Base-by-base conservation (phyloP, 2,113 vertebrate genomes). In the Megaceryle torquata region DNA sequence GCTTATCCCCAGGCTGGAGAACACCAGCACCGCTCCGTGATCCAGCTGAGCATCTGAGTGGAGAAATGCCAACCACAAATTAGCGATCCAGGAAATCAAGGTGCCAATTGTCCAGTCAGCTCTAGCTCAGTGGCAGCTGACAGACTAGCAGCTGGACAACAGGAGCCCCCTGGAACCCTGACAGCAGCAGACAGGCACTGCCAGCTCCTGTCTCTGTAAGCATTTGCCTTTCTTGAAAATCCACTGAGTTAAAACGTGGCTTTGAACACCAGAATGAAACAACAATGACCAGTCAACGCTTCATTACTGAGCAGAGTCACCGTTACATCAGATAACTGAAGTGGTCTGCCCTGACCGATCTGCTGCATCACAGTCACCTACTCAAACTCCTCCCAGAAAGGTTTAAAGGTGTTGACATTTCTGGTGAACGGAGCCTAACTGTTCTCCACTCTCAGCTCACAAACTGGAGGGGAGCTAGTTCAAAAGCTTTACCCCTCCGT, bases 1-100 rank as follows among this genome's bases (percentile, higher is more conserved):
- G 89, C 98, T 99, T 44, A 98, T 96, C 31, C 99, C 99, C 64
- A 93, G 82, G 13, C 78, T 98, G 69, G 99, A 99, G 93, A 97
- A 98, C 39, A 99, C 93, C 96, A 99, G 93, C 44, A 98, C 95
- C 2, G 97, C 98, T 75, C 95, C 97, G 0, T 7, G 48, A 4
- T 46, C 41, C 16, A 97, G 51, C 83, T 98, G 94, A 57, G 87
- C 7, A 15, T 97, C 98, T 98, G 72, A 76, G 92, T 1, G 91
- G 37, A 82, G 79, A 95, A 95, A 86, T 14, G 75, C 64, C 91
- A 91, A 29, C 61, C 82, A 86, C 43, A 57, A 28, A 35, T 92
- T 8, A 93, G 43, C 7, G 20, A 64, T 24, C 48, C 50, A 78
- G 71, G 67, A 72, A 74, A 84, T 21, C 15, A 29, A 64, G 39